These are phyloP conservation scores for Hypsibius dujardini DNA, from an alignment of 1,140 invertebrate species.

Conservation along the genomic window DNA sequence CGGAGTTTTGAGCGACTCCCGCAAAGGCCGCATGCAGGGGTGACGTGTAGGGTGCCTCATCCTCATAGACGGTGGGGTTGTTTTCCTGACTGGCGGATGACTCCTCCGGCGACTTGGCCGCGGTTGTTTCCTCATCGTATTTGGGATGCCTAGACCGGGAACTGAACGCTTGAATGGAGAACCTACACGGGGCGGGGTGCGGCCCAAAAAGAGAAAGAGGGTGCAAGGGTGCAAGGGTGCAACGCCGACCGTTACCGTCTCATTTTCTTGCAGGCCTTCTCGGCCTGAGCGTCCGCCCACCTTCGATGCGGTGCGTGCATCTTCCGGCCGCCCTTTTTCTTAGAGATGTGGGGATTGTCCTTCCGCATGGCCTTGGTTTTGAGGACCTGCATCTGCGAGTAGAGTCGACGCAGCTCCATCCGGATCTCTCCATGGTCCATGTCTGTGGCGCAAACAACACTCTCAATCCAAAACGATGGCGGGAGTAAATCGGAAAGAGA, in stretches of 20 bases:
- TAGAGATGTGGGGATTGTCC: slow-evolving; percentile 86
- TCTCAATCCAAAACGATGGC: too few relatives aligned
- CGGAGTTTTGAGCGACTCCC: neutral
- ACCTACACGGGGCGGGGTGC: neutral
- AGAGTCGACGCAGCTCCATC: slow-evolving; percentile 71
- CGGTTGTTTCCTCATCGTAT: slow-evolving; percentile 21
- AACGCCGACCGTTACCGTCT: slow-evolving; percentile 22
- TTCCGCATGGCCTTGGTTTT: slow-evolving; percentile 72
- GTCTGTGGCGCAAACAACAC: too few relatives aligned
- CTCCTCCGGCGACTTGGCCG: slow-evolving; percentile 36
- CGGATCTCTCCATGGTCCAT: slow-evolving; percentile 78
- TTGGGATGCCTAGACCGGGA: slow-evolving; percentile 13
- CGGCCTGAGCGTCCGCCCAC: slow-evolving; percentile 45
- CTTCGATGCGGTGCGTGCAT: slow-evolving; percentile 67
- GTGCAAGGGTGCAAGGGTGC: slow-evolving; percentile 26
- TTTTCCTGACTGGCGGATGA: slow-evolving; percentile 35
- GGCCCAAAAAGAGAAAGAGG: neutral
- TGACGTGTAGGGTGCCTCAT: neutral
- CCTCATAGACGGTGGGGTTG: slow-evolving; percentile 8
- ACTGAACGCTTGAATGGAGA: slow-evolving; percentile 21
- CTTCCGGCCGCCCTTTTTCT: slow-evolving; percentile 72
- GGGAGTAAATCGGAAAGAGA: too few relatives aligned
- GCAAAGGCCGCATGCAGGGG: neutral
- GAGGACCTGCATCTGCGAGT: slow-evolving; percentile 64
- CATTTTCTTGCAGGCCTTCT: slow-evolving; percentile 31